phyloP scores from a whole-genome alignment of 2,113 vertebrate species.

The Ochotona curzoniae region DNA sequence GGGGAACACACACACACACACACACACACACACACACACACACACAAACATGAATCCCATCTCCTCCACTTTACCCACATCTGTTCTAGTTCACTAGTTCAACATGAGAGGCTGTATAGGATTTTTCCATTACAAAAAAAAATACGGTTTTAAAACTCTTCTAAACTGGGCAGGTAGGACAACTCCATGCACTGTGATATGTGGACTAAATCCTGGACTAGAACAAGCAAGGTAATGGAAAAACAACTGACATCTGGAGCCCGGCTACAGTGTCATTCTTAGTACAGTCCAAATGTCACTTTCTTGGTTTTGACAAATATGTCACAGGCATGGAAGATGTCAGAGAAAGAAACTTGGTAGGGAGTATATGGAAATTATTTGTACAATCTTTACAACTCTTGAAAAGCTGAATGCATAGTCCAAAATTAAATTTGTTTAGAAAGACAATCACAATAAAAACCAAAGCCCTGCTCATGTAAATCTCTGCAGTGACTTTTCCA shows the following conservation, averaged over 20 bases:
- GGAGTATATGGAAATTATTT: background rate
- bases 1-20: background rate
- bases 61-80: background rate
- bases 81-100: background rate
- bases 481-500: background rate
- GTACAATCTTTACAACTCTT: background rate
- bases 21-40: too few species aligned
- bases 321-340: background rate
- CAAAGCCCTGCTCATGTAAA: background rate
- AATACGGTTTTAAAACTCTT: background rate
- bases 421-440: background rate
- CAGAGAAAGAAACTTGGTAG: background rate
- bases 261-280: background rate
- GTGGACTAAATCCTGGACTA: background rate
- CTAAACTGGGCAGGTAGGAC: background rate
- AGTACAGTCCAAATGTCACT: background rate
- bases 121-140: background rate
- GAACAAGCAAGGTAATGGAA: background rate
- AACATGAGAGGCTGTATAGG: background rate
- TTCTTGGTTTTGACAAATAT: conserved; percentile 17
- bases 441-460: background rate
- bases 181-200: background rate
- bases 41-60: background rate
- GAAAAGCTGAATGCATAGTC: background rate
- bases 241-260: background rate